Base-by-base conservation (phyloP, 2,113 vertebrate species). In the Myotis lucifugus region DNA sequence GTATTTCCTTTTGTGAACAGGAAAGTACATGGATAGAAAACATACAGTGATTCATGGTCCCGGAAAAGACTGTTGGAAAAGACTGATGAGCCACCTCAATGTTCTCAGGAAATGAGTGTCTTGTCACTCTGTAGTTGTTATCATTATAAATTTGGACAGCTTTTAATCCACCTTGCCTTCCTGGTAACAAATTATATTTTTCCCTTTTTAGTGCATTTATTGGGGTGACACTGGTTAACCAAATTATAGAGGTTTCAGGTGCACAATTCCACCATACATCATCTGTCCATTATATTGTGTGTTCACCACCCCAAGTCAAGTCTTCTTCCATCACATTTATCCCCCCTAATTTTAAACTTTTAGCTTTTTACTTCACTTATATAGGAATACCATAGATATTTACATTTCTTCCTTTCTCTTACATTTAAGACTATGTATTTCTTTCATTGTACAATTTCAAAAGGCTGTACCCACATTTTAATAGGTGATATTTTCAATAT, bases 11-110 rank as follows among this genome's bases (percentile, higher is more conserved):
- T 56, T 92, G 73, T 85, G 77, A 88, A 46, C 6, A 64, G 42
- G 15, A 69, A 92, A 85, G 14, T 64, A 67, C 37, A 37, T 61
- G n/a, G 23, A 42, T 37, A 32, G 37, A 96, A 94, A 95, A 46
- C 56, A 88, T 54, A 66, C 73, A 29, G 67, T 95, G 88, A 92
- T 78, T 96, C 67, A 54, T 70, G 27, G 27, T 83, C 37, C 72
- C 37, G 3, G 18, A 34, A 29, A 72, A 95, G 81, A 56, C 25
- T 61, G 29, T n/a, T 88, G 48, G 40, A 64, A 42, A 42, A 42
- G 42, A n/a, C 54, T 82, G 8, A 92, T 85, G 61, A 76, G 48
- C 10, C 12, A 59, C 32, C 15, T 66, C 54, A 46, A 17, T 1
- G 21, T 77, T 37, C 91, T 92, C 46, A 42, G 73, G 56, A 88